A percentile compares a stretch with the other conserved stretches of the same genome.
phyloP scores from a whole-genome alignment of 53 echinoderm and acorn worm species.

The Zoroaster sp. region DNA sequence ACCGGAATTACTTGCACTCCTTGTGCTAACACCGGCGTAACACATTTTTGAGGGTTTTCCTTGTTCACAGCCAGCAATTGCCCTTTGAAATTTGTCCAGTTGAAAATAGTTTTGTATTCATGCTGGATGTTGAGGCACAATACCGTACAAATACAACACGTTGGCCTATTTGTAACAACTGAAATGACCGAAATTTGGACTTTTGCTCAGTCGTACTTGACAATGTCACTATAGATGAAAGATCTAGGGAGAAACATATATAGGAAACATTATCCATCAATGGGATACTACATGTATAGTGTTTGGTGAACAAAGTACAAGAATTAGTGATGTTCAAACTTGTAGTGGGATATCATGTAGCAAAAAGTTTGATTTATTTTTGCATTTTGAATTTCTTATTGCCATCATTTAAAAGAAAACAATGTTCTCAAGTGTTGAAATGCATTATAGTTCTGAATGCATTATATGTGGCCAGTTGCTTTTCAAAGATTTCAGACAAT shows the following conservation, averaged over 20 bases:
- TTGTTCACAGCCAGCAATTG: neutral
- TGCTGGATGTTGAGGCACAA: constrained; percentile 2
- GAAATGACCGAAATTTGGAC: constrained; percentile 14
- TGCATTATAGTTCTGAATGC: too few relatives aligned
- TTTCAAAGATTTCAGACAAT: neutral
- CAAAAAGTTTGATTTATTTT: neutral
- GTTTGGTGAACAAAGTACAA: neutral
- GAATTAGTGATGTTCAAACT: neutral
- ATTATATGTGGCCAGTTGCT: neutral
- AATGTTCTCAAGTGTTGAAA: too few relatives aligned
- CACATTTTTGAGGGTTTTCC: neutral
- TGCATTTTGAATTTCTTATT: neutral
- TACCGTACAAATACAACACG: constrained; percentile 11
- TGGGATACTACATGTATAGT: neutral
- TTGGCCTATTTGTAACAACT: constrained; percentile 20
- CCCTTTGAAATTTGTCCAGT: constrained; percentile 59
- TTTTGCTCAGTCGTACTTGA: constrained; percentile 31
- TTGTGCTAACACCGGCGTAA: neutral
- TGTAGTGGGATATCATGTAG: neutral
- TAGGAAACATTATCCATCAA: neutral
- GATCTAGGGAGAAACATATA: neutral
- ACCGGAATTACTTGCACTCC: constrained; percentile 9
- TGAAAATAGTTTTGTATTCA: neutral
- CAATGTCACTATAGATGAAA: neutral
- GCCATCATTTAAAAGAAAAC: neutral